Conservation (phyloP, 2,113 vertebrate genomes). For the human region GRCh38 chr1:97451501-97452000, state of each 20-base stretch:
- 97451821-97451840: not conserved
- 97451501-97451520: conserved; percentile 77
- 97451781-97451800: not conserved
- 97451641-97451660: not conserved
- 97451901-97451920: not conserved
- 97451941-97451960: not conserved
- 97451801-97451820: not conserved
- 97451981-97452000: not conserved
- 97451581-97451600: conserved; percentile 49
- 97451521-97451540: conserved; percentile 72
- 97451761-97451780: not conserved
- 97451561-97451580: conserved; percentile 56
- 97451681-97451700: not conserved
- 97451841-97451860: not conserved
- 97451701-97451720: not conserved
- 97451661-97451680: conserved; percentile 37
- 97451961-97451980: not conserved
- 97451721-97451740: not conserved
- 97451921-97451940: not conserved
- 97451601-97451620: conserved; percentile 45
- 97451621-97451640: conserved; percentile 25
- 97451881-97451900: not conserved
- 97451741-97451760: not conserved
- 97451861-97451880: not conserved
- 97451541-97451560: conserved; percentile 64